These are phyloP conservation scores for Arbacia lixula DNA, from an alignment of 53 echinoderm and acorn worm genomes.

Conservation along the genomic window DNA sequence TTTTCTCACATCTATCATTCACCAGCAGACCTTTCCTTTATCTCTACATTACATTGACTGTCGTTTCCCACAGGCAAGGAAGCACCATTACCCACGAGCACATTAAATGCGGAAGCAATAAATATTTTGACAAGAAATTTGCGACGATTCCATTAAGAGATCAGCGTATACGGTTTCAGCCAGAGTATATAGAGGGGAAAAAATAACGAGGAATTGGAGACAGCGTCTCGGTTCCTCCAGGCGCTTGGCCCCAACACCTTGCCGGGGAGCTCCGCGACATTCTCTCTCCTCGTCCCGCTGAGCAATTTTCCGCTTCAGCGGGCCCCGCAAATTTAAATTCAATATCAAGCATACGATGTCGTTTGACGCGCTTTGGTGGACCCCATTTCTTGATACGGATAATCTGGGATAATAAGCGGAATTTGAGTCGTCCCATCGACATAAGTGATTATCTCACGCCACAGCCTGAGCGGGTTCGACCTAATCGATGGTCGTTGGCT, in stretches of 20 bases:
- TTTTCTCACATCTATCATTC: no score
- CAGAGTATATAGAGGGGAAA: no score
- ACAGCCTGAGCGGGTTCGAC: not conserved
- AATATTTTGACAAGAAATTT: constrained; percentile 40
- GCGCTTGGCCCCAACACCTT: constrained; percentile 21
- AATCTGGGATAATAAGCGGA: constrained; percentile 47
- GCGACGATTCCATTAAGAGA: constrained; percentile 36
- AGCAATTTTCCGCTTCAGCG: constrained; percentile 44
- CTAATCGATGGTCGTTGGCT: constrained; percentile 21
- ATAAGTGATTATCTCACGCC: constrained; percentile 10
- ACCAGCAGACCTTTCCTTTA: no score
- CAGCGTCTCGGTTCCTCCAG: no score
- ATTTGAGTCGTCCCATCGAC: constrained; percentile 21
- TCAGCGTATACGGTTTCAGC: no score
- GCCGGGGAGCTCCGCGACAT: constrained; percentile 36
- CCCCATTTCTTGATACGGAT: constrained; percentile 28
- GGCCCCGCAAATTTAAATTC: constrained; percentile 42
- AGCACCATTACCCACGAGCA: no score
- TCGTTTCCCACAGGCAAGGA: no score
- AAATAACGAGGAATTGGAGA: no score
- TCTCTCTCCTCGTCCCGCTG: constrained; percentile 33
- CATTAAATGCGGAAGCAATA: no score
- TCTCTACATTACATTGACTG: no score
- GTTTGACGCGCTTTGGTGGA: constrained; percentile 31
- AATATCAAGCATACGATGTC: constrained; percentile 24